Base-by-base conservation (phyloP, 2,113 vertebrate genomes). In the Halichoeres trimaculatus region DNA sequence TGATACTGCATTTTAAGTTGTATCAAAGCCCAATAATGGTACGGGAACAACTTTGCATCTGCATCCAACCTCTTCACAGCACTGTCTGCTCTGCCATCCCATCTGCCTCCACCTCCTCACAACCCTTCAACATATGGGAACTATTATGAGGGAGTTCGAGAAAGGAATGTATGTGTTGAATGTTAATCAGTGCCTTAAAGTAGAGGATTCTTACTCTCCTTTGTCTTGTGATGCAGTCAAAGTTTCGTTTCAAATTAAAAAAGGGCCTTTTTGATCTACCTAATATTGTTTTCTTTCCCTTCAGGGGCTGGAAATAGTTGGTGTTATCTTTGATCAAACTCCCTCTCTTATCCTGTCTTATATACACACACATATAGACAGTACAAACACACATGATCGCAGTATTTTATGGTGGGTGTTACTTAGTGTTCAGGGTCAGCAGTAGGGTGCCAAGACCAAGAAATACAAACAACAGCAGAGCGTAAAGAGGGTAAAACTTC, bases 141-240 rank as follows among this genome's bases (percentile, higher is more conserved):
- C 75, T 85, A 92, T 94, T 93, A 93, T 43, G 38, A 74, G 45
- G 83, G 87, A 88, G 85, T 92, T 91, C 79, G 84, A 70, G 85
- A 87, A 86, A 86, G 86, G 89, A 93, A 93, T 90, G 91, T 88
- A 90, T 89, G 90, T 86, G 91, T 91, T 91, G 90, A 92, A 92
- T 92, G 90, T 85, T 91, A 94, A 94, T 90, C 80, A 55, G 81
- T 57, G 77, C 87, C 76, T 90, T 67, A 89, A 92, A 90, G 84
- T 80, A 81, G 81, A 82, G 81, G 89, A 90, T 88, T 90, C 71
- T 59, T 78, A 69, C 69, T 82, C 81, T 81, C 83, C 74, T 90
- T 91, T 91, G 90, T 91, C 88, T 91, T 81, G 55, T 88, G 88
- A 89, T 85, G 77, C 84, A 73, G 78, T 78, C 71, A 90, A 93